These are phyloP conservation scores for Turritopsis rubra DNA, from an alignment of 30 jellyfish, hydroid and myxozoan genomes.

Conservation along the genomic window DNA sequence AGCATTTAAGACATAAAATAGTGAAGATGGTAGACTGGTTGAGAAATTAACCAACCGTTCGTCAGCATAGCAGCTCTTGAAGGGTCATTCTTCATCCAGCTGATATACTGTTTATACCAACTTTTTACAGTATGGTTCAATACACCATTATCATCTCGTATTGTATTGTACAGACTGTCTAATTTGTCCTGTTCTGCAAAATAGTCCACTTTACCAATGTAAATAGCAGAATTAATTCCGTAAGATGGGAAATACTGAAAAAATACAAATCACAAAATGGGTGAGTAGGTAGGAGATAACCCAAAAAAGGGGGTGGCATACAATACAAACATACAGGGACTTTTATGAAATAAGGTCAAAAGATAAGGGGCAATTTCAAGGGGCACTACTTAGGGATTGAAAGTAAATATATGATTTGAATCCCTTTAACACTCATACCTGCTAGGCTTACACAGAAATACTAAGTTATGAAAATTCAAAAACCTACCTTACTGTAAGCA, in stretches of 20 bases:
- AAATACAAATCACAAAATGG: not conserved
- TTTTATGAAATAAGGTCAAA: no score
- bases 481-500: conserved; percentile 3
- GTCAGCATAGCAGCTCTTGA: not conserved
- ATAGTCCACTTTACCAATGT: conserved; percentile 58
- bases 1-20: no score
- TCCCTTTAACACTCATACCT: no score
- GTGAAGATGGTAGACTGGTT: no score
- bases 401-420: no score
- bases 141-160: conserved; percentile 21
- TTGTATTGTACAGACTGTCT: conserved; percentile 20
- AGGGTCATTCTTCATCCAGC: conserved; percentile 26
- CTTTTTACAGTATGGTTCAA: conserved; percentile 45
- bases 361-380: no score
- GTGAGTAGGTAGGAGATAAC: not conserved
- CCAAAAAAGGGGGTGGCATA: no score
- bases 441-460: no score
- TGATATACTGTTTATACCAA: conserved; percentile 44
- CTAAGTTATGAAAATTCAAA: not conserved
- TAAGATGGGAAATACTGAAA: conserved; percentile 63
- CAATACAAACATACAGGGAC: no score
- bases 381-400: no score
- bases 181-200: conserved; percentile 45
- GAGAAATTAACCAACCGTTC: not conserved
- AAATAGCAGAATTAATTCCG: conserved; percentile 49